A percentile compares a stretch with the other conserved stretches of the same genome.
These are phyloP conservation scores for Petrolisthes cinctipes DNA, from an alignment of 2,888 invertebrate species.

Conservation along the genomic window DNA sequence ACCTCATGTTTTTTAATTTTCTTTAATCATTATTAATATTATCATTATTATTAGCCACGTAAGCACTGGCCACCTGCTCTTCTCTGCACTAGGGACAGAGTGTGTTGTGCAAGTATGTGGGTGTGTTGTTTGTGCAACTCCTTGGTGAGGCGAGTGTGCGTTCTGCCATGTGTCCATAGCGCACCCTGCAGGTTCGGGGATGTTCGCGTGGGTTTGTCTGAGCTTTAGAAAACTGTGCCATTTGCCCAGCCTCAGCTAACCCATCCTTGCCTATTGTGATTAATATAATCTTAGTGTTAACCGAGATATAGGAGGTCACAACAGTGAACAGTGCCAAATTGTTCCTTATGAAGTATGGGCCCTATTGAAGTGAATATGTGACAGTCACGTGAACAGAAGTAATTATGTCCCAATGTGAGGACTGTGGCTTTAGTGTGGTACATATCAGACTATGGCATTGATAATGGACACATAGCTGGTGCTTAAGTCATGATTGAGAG, in stretches of 20 bases:
- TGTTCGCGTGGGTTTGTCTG: constrained; percentile 59
- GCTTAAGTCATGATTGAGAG: constrained; percentile 49
- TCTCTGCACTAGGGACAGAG: constrained; percentile 38
- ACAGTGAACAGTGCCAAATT: constrained; percentile 63
- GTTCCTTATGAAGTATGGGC: constrained; percentile 55
- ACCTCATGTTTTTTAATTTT: constrained; percentile 60
- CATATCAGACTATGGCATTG: constrained; percentile 58
- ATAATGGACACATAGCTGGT: constrained; percentile 53
- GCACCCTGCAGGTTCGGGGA: constrained; percentile 61
- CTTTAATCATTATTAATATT: not conserved
- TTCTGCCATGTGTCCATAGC: constrained; percentile 54
- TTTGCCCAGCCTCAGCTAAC: constrained; percentile 58
- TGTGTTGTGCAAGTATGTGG: constrained; percentile 51
- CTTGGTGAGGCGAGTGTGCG: constrained; percentile 44
- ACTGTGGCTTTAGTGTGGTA: constrained; percentile 57
- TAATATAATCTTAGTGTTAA: constrained; percentile 54
- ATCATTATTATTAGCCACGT: constrained; percentile 32
- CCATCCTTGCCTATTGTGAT: constrained; percentile 60
- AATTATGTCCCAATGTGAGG: constrained; percentile 40
- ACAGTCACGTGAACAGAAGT: constrained; percentile 38
- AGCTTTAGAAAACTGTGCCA: constrained; percentile 56
- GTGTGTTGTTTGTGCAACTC: constrained; percentile 43
- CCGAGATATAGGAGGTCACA: constrained; percentile 47
- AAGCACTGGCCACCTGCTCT: constrained; percentile 39
- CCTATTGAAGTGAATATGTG: constrained; percentile 39